Base-by-base conservation (phyloP, 2,797 vertebrate genomes). In the Hypotaenidia philippensis region DNA sequence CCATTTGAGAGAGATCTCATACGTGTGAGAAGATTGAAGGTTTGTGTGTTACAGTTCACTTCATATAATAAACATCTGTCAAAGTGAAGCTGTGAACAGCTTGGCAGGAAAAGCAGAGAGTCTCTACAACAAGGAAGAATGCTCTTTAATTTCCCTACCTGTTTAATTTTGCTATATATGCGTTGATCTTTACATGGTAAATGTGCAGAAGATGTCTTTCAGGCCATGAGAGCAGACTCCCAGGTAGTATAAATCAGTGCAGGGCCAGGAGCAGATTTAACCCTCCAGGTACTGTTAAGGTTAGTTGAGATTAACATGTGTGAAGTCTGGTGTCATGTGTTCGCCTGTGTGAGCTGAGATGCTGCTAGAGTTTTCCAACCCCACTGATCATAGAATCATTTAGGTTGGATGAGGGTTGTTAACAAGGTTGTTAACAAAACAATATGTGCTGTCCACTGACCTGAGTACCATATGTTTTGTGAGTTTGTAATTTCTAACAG, bases 141-240 rank as follows among this genome's bases (percentile, higher is more conserved):
- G 45, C 53, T 71, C 50, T 86, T 95, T 69, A 59, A 4, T 87
- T 79, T 90, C 89, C 57, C 70, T 85, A 38, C 31, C n/a, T 93
- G 53, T 79, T 95, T 82, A 61, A 36, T 94, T 94, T 93, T 95
- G 66, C 63, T 75, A 4, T 69, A 9, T 83, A 75, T 8, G 11
- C 52, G 13, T 21, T 88, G 86, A 90, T 94, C 32, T 93, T 86
- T 83, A 57, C n/a, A 20, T 44, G 47, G 47, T 83, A 84, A 90
- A 74, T 3, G 2, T 83, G 66, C 68, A 89, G 74, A 78, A 82
- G 60, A 79, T 68, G 27, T 63, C 29, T 87, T 95, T 64, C 7
- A 82, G 50, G 34, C 47, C 45, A 6, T 57, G 72, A 64, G 50
- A 81, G n/a, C 47, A 79, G 52, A 56, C 18, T 83, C 12, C 22